Conservation (phyloP, 2,888 invertebrate genomes). For the Priocnemis perturbator region DNA sequence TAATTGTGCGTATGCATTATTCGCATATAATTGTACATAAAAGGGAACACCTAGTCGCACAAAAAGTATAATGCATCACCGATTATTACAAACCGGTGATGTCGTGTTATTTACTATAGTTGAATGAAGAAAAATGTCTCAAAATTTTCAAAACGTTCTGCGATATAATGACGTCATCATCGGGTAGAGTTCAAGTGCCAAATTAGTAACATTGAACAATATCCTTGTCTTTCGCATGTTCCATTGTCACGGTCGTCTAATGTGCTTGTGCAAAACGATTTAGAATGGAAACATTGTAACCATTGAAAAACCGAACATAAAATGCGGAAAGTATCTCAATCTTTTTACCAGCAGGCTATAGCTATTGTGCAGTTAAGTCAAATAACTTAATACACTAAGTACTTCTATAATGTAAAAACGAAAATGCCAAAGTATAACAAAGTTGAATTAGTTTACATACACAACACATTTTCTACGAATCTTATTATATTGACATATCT, state of each 20-base stretch:
- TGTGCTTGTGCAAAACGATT: no score
- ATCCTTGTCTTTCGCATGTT: conserved; percentile 32
- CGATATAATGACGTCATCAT: no score
- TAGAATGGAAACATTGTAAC: no score
- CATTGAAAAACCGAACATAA: no score
- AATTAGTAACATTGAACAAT: conserved; percentile 25
- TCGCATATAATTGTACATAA: conserved; percentile 13
- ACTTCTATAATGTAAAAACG: conserved; percentile 20
- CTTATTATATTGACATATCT: no score
- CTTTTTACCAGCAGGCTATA: no score
- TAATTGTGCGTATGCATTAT: conserved; percentile 27
- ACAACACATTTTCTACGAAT: conserved; percentile 12
- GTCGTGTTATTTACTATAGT: no score
- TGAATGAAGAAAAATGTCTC: no score
- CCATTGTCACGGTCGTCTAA: not conserved
- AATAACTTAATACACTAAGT: conserved; percentile 1
- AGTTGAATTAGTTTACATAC: conserved; percentile 46
- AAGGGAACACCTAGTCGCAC: conserved; percentile 11
- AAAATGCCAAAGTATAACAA: conserved; percentile 54
- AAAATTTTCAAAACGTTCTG: no score
- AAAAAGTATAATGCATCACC: conserved; percentile 16
- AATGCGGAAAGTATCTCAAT: no score
- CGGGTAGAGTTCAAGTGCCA: conserved; percentile 30
- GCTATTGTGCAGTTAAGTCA: no score
- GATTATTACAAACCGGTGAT: no score